Evolutionary conservation across 2,888 invertebrate genomes (phyloP), one percentile per base, ranked within the genome.

Genomic region (Nomada fucata): DNA sequence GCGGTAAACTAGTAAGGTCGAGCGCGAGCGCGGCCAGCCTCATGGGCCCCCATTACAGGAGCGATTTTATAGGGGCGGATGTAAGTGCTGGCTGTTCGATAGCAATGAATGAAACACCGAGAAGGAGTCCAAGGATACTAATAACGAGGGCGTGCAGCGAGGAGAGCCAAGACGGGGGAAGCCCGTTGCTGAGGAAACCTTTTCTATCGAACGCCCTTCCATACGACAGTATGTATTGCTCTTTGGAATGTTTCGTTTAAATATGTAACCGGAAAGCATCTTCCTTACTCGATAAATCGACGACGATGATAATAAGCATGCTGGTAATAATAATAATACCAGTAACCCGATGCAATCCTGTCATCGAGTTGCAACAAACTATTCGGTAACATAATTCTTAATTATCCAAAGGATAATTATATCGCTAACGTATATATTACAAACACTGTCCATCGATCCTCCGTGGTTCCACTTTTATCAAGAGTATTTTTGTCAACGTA

Each of bases 111-210:
- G 90, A 90, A 57, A 90, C 91, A 20, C 92, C 94, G 5, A 94
- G 94, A 42, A 94, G 95, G 80, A 96, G 96, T 10, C 97, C 97
- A 0, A 95, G 96, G 73, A 97, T 97, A 75, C 95, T 96, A 11
- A 96, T 97, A 85, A 97, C 97, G 0, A 94, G 96, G 67, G 96
- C 97, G 2, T 96, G 95, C 94, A 96, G 96, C 23, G 96, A 96
- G 89, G 96, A 97, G 90, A 96, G 96, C 89, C 96, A 96, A 82
- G 91, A 92, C 23, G 90, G 90, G 23, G 90, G 85, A 26, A 92
- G 91, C 73, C 91, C 93, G 2, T 83, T 92, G 36, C 83, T 92
- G n/a, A 89, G 89, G 79, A 90, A 88, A 76, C 81, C 89, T 13
- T 86, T 84, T 26, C 74, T 80, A 13, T 70, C 86, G 42, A 80